phyloP scores from a whole-genome alignment of 2,888 invertebrate species.

The Hoplodrina blanda region DNA sequence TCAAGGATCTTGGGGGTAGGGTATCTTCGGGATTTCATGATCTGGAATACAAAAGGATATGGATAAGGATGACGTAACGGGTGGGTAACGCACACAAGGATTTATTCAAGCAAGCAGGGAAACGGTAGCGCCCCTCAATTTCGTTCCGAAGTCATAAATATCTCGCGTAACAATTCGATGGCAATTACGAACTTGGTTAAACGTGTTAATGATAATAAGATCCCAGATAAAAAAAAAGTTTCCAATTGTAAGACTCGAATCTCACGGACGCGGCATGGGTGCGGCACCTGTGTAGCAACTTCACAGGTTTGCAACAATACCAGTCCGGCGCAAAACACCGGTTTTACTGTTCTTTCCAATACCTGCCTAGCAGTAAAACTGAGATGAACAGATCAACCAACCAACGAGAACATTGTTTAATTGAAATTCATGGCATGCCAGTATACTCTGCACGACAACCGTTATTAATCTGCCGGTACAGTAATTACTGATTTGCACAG shows the following conservation, averaged over 20 bases:
- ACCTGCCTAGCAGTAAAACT: constrained; percentile 53
- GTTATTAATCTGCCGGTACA: constrained; percentile 44
- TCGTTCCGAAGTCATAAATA: constrained; percentile 3
- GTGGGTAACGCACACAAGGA: neutral
- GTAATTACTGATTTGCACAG: constrained; percentile 22
- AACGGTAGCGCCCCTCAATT: neutral
- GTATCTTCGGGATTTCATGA: constrained; percentile 25
- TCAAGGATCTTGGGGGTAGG: constrained; percentile 25
- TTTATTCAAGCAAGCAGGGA: neutral
- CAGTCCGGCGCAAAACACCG: constrained; percentile 35
- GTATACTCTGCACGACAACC: constrained; percentile 39
- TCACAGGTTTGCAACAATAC: constrained; percentile 30
- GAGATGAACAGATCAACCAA: constrained; percentile 40
- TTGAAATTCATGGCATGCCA: constrained; percentile 49
- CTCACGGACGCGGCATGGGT: constrained; percentile 16
- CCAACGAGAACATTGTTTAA: constrained; percentile 49
- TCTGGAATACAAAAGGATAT: constrained; percentile 45
- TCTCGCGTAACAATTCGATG: neutral
- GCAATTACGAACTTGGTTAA: neutral
- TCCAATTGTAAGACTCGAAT: neutral
- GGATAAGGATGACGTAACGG: constrained; percentile 10
- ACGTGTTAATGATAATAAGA: neutral
- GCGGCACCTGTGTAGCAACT: constrained; percentile 28
- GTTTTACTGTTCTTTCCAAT: constrained; percentile 56
- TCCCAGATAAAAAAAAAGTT: constrained; percentile 2